Conservation (phyloP, 2,797 vertebrate genomes). For the Enteromius mattozi region DNA sequence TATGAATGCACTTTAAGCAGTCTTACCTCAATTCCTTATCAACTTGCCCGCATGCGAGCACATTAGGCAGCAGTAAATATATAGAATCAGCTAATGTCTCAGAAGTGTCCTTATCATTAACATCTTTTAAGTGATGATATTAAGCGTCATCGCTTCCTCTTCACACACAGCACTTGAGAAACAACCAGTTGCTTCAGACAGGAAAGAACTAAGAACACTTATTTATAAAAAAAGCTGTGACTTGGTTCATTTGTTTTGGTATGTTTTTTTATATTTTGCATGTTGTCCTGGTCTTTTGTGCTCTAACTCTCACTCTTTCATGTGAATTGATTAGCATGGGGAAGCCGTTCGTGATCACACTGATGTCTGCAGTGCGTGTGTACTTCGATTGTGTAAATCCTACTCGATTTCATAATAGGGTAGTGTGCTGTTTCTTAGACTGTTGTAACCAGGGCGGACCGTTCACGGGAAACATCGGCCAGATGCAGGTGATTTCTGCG, state of each 20-base stretch:
- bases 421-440: neutral
- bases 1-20: neutral
- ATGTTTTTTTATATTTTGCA: neutral
- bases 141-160: constrained; percentile 15
- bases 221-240: neutral
- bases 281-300: neutral
- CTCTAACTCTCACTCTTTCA: neutral
- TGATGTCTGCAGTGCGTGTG: neutral
- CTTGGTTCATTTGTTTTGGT: neutral
- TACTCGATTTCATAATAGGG: neutral
- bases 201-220: constrained; percentile 21
- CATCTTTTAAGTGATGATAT: neutral
- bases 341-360: neutral
- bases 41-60: neutral
- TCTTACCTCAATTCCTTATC: neutral
- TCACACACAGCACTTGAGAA: neutral
- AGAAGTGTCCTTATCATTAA: neutral
- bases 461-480: neutral
- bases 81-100: neutral
- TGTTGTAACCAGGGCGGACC: neutral
- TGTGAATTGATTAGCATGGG: neutral
- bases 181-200: constrained; percentile 35
- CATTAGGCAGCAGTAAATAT: no score
- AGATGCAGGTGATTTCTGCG: neutral
- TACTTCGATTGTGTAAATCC: no score